Evolutionary conservation across 2,113 vertebrate genomes (phyloP), one percentile per base, ranked within the genome.

Genomic region (Neogobius melanostomus): DNA sequence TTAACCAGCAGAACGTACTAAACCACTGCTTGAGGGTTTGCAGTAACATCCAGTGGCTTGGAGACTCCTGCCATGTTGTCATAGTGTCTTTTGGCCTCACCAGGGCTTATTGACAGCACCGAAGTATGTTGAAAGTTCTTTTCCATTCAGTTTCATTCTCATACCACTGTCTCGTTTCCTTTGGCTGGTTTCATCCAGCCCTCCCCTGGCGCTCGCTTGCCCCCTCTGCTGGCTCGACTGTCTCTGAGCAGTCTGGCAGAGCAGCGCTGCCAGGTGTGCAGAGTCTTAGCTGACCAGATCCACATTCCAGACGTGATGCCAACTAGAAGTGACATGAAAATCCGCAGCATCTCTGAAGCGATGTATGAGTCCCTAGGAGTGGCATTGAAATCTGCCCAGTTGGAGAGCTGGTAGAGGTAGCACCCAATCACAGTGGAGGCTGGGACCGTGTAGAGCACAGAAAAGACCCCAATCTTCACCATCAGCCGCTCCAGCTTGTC

Each of bases 291-390:
- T 0, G 98, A 99, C 97, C 98, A 99, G 87, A 99, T 98, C 98
- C 98, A 99, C 98, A 99, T 99, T 77, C 98, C 96, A 2, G 97
- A 98, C 0, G 98, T 99, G 88, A 99, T 98, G 79, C 98, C 98
- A 73, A 99, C 97, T 8, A 99, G 91, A 79, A 98, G 90, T 36
- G 96, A 98, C 97, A 99, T 98, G 82, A 99, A 98, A 76, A 99
- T 98, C 77, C 97, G 95, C 11, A 99, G 93, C 97, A 98, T 98
- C 86, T 99, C 97, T 15, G 98, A 96, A 0, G 95, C 96, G 88
- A 96, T 95, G 21, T 97, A 98, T 14, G 98, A 97, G 88, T 98
- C 95, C 42, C 93, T 92, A 0, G 95, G 93, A 0, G 93, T 94
- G 86, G 94, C 94, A 66, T 90, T 93, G 86, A 98, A 98, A 75